Base-by-base conservation (phyloP, 37 sponge, comb jelly and placozoan species). In the Diacarnus erythraeanus region DNA sequence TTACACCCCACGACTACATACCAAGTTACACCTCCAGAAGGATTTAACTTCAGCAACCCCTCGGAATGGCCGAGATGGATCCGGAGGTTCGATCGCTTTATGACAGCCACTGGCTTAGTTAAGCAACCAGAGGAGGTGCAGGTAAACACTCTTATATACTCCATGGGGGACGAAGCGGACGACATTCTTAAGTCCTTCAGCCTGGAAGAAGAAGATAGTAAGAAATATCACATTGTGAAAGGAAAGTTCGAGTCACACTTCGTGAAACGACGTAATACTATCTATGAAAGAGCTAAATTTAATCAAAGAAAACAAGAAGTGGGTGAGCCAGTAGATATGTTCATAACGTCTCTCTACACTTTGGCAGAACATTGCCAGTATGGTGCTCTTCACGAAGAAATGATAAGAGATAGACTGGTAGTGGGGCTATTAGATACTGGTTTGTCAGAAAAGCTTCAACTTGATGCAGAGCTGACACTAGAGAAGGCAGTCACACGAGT, bases 161-260 rank as follows among this genome's bases (percentile, higher is more conserved):
- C 58, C 40, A 83, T 83, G 84, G 84, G 75, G 20, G 75, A 60
- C n/a, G n/a, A n/a, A n/a, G n/a, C n/a, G n/a, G n/a, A n/a, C n/a
- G n/a, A n/a, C n/a, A n/a, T n/a, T n/a, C n/a, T n/a, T n/a, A n/a
- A n/a, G n/a, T n/a, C n/a, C n/a, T n/a, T n/a, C n/a, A n/a, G n/a
- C n/a, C n/a, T n/a, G n/a, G n/a, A n/a, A n/a, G n/a, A n/a, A n/a
- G n/a, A n/a, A n/a, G n/a, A n/a, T n/a, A n/a, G n/a, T n/a, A n/a
- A n/a, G n/a, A n/a, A n/a, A n/a, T n/a, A n/a, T n/a, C n/a, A n/a
- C n/a, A n/a, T n/a, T n/a, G n/a, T n/a, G n/a, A n/a, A n/a, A n/a
- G n/a, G n/a, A n/a, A n/a, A n/a, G n/a, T n/a, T n/a, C n/a, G n/a
- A n/a, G n/a, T n/a, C n/a, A n/a, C n/a, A n/a, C n/a, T n/a, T n/a